These are phyloP conservation scores for Rugalucina vietnamica DNA, from an alignment of 2,888 invertebrate species.

Conservation along the genomic window DNA sequence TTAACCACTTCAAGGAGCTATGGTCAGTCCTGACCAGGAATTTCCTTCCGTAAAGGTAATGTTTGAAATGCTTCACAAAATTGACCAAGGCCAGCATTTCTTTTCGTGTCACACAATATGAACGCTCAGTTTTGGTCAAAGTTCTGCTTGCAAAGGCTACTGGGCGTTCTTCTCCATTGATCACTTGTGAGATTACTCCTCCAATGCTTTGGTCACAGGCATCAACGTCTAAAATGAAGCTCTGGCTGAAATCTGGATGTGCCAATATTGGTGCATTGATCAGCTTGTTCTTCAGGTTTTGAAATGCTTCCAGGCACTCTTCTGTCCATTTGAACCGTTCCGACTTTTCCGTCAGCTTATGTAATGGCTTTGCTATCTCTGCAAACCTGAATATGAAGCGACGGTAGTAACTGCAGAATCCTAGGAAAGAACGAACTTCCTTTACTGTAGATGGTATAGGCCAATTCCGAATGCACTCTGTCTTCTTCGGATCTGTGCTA, in stretches of 20 bases:
- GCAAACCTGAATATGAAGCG: not conserved
- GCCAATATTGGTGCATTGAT: not conserved
- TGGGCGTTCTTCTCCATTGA: not conserved
- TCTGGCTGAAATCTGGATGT: not conserved
- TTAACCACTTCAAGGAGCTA: not conserved
- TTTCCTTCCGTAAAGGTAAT: not conserved
- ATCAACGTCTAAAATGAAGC: not conserved
- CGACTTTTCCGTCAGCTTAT: conserved; percentile 10
- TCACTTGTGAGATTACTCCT: not conserved
- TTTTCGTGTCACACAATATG: not conserved
- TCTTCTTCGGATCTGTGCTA: conserved; percentile 2
- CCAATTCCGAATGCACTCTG: not conserved
- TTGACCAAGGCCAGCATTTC: not conserved
- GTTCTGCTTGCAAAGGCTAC: not conserved
- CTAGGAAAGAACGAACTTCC: not conserved
- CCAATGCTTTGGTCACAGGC: conserved; percentile 2
- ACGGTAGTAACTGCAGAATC: not conserved
- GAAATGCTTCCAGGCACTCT: conserved; percentile 14
- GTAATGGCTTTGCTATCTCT: not conserved
- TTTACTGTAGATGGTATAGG: not conserved
- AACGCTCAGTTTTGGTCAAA: not conserved
- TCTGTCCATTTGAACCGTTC: conserved; percentile 23
- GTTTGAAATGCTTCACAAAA: not conserved
- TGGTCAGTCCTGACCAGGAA: not conserved
- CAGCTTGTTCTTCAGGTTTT: not conserved